phyloP scores from a whole-genome alignment of 2,888 invertebrate species.

The Drosophila stalkeri region DNA sequence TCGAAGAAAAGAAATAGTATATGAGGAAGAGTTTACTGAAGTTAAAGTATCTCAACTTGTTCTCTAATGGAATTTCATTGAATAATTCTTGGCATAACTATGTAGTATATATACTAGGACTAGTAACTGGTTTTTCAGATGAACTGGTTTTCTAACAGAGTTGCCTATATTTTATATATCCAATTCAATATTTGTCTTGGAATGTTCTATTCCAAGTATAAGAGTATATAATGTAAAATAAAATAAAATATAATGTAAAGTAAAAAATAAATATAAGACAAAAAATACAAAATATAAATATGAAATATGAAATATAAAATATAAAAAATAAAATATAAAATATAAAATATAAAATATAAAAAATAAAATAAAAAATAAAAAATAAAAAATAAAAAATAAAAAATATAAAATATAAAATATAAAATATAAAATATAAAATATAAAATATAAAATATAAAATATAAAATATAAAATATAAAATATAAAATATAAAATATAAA shows the following conservation, averaged over 20 bases:
- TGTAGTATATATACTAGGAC: not conserved
- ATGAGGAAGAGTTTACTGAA: not conserved
- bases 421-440: not conserved
- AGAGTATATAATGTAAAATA: not conserved
- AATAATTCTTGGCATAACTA: conserved; percentile 2
- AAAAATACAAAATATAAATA: too few relatives aligned
- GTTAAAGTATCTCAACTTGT: not conserved
- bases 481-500: not conserved
- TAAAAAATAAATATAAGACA: too few relatives aligned
- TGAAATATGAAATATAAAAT: too few relatives aligned
- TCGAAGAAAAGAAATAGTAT: not conserved
- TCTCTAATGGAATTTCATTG: not conserved
- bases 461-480: not conserved
- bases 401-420: too few relatives aligned
- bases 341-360: too few relatives aligned
- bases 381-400: too few relatives aligned
- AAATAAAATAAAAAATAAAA: too few relatives aligned
- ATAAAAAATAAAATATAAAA: too few relatives aligned
- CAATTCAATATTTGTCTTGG: not conserved
- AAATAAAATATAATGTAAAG: too few relatives aligned
- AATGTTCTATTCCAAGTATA: not conserved
- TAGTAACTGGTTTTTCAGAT: not conserved
- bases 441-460: not conserved
- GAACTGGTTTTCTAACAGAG: not conserved
- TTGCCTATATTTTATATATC: not conserved